Evolutionary conservation across 2,888 invertebrate species (phyloP).

Genomic region (Prenolepis imparis): DNA sequence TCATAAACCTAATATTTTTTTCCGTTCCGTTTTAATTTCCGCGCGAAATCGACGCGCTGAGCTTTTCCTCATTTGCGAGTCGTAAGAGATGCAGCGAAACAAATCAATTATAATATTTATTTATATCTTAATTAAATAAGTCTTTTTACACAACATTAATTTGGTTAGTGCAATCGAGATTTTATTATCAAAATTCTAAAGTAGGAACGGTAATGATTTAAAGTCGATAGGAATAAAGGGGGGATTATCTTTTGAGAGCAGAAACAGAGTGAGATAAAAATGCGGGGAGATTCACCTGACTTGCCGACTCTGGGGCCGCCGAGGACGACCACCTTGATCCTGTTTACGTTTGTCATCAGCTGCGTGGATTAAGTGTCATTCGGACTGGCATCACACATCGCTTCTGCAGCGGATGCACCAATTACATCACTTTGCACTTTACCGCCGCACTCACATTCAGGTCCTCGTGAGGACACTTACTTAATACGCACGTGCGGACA

Average conservation of each 20-base stretch:
- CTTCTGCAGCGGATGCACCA: constrained; percentile 54
- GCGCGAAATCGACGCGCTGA: neutral
- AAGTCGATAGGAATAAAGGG: neutral
- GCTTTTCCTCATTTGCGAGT: neutral
- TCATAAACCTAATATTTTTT: neutral
- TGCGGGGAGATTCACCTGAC: constrained; percentile 88
- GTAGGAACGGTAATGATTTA: neutral
- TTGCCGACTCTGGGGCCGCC: constrained; percentile 93
- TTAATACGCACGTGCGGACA: constrained; percentile 50
- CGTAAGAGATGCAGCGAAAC: neutral
- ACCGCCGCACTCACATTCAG: constrained; percentile 36
- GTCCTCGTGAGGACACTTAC: constrained; percentile 58
- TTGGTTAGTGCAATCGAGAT: neutral
- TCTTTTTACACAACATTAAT: neutral
- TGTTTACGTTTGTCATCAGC: constrained; percentile 92
- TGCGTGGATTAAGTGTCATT: constrained; percentile 78
- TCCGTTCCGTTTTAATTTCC: neutral
- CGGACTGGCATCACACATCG: constrained; percentile 66
- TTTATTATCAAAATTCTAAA: neutral
- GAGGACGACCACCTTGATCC: constrained; percentile 93
- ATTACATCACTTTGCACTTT: constrained; percentile 63
- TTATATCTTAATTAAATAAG: neutral
- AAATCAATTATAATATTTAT: neutral
- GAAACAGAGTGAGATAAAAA: constrained; percentile 1
- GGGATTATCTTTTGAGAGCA: neutral